Conservation (phyloP, 1,140 invertebrate genomes). For the Zeugodacus cucurbitae region DNA sequence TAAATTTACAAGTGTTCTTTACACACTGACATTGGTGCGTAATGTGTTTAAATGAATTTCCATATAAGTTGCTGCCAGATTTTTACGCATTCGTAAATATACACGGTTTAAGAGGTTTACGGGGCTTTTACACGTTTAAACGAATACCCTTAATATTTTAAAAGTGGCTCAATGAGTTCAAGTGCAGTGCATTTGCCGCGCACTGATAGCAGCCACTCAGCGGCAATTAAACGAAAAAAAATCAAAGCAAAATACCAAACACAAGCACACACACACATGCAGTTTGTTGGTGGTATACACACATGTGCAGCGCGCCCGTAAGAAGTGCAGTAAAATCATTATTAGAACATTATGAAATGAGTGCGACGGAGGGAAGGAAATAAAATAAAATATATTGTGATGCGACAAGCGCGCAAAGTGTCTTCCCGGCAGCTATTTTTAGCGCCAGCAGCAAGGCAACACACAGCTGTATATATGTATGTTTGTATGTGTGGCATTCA, state of each 20-base stretch:
- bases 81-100: no score
- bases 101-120: no score
- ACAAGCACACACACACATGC: neutral
- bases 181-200: constrained; percentile 34
- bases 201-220: constrained; percentile 31
- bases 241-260: neutral
- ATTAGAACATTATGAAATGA: constrained; percentile 42
- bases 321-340: constrained; percentile 38
- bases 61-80: no score
- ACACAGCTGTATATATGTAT: neutral
- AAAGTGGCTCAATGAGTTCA: constrained; percentile 39
- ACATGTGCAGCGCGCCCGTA: neutral
- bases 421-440: constrained; percentile 64
- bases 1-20: no score
- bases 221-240: neutral
- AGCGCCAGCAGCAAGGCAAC: constrained; percentile 38
- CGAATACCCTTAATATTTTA: no score
- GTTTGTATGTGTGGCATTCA: neutral
- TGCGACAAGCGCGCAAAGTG: constrained; percentile 54
- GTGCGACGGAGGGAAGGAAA: neutral
- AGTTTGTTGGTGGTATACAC: neutral
- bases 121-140: no score
- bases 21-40: no score
- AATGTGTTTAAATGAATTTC: no score
- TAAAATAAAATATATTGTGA: constrained; percentile 16